Percentiles rank a stretch among this genome's conserved stretches.
These are phyloP conservation scores for Ctena decussata DNA, from an alignment of 2,888 invertebrate species.

Conservation along the genomic window DNA sequence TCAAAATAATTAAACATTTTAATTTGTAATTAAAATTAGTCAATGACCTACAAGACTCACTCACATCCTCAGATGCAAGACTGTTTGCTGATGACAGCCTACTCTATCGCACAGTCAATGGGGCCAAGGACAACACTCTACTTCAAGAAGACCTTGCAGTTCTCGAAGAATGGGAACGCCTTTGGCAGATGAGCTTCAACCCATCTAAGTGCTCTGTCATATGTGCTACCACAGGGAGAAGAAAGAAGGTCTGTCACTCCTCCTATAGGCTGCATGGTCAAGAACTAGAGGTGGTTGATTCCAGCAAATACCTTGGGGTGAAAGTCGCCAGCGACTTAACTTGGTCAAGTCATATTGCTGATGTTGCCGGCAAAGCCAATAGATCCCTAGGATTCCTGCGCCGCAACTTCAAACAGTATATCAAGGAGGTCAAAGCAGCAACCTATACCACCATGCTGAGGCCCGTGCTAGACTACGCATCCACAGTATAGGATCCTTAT, in stretches of 20 bases:
- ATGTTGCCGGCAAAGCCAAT: background rate
- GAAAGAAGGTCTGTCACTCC: background rate
- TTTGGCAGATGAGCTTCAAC: background rate
- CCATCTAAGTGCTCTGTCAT: background rate
- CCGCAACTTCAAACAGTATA: background rate
- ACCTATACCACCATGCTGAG: slow-evolving; percentile 3
- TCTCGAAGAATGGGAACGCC: background rate
- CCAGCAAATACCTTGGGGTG: background rate
- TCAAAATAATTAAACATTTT: no score
- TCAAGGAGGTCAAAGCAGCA: background rate
- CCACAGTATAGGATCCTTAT: background rate
- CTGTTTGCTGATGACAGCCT: background rate
- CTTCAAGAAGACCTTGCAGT: background rate
- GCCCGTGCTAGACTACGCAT: background rate
- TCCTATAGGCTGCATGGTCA: background rate
- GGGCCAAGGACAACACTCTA: background rate
- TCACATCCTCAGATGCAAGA: background rate
- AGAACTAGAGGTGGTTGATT: background rate
- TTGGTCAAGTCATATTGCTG: background rate
- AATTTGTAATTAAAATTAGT: no score
- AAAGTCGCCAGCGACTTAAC: background rate
- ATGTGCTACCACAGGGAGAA: background rate
- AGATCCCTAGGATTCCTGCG: background rate
- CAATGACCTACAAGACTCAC: slow-evolving; percentile 5
- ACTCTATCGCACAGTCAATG: background rate